Percentiles rank a stretch among this genome's conserved stretches.
These are phyloP conservation scores for Ephydatia muelleri DNA, from an alignment of 37 sponge, comb jelly and placozoan species.

Conservation along the genomic window DNA sequence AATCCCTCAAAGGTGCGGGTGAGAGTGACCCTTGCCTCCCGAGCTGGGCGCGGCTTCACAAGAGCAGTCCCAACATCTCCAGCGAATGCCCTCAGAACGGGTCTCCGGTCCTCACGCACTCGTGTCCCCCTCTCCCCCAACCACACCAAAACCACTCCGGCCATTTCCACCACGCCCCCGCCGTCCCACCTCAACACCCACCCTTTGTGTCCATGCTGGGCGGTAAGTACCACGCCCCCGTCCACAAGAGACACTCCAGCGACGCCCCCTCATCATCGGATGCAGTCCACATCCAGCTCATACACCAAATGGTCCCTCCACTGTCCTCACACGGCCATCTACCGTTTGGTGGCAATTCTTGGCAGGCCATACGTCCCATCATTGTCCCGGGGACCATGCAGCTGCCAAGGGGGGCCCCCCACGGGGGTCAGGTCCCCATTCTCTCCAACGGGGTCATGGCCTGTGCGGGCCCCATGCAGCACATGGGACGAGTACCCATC, in stretches of 20 bases:
- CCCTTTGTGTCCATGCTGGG: background rate
- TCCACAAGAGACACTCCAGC: background rate
- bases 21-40: background rate
- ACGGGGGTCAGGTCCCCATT: background rate
- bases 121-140: background rate
- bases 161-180: background rate
- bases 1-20: background rate
- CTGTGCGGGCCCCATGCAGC: background rate
- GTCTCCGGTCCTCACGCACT: background rate
- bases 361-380: background rate
- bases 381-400: background rate
- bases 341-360: background rate
- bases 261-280: background rate
- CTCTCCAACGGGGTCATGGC: background rate
- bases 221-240: background rate
- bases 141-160: background rate
- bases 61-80: background rate
- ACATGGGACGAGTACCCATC: background rate
- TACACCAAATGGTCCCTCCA: background rate
- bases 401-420: background rate
- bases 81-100: background rate
- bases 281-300: background rate
- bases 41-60: background rate
- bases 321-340: background rate
- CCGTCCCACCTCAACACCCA: background rate